These are phyloP conservation scores for Anguilla pacifica DNA, from an alignment of 2,797 vertebrate genomes.

Conservation along the genomic window DNA sequence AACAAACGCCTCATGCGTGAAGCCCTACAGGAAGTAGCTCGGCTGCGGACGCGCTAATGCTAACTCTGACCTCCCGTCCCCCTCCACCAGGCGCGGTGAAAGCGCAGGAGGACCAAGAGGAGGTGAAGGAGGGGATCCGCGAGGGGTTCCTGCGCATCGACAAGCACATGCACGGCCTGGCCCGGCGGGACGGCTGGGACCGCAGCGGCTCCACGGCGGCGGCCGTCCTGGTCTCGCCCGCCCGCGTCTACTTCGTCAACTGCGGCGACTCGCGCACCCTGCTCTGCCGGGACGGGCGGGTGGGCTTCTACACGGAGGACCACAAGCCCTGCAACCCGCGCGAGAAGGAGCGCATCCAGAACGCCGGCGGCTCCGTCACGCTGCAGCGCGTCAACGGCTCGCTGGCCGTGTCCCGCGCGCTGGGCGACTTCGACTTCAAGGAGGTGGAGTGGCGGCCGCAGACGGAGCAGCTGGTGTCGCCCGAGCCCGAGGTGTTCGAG, in stretches of 20 bases:
- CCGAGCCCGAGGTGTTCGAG: slow-evolving; percentile 80
- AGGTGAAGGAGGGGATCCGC: slow-evolving; percentile 73
- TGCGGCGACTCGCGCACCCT: slow-evolving; percentile 78
- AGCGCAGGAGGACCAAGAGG: slow-evolving; percentile 61
- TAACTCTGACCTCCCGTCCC: background rate
- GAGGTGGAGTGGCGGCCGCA: slow-evolving; percentile 77
- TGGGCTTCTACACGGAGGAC: slow-evolving; percentile 82
- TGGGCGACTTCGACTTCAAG: slow-evolving; percentile 84
- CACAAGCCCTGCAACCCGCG: slow-evolving; percentile 78
- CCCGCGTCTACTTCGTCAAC: slow-evolving; percentile 77
- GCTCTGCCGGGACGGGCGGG: slow-evolving; percentile 65
- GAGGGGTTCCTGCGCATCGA: slow-evolving; percentile 74
- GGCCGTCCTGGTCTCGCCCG: slow-evolving; percentile 68
- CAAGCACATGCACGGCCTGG: slow-evolving; percentile 69
- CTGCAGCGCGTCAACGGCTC: slow-evolving; percentile 80
- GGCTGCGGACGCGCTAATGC: background rate
- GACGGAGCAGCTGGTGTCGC: slow-evolving; percentile 80
- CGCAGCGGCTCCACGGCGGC: slow-evolving; percentile 71
- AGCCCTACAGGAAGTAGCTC: background rate
- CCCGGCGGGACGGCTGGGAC: slow-evolving; percentile 68
- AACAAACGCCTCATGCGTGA: background rate
- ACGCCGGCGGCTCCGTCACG: slow-evolving; percentile 77
- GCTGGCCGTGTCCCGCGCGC: slow-evolving; percentile 77
- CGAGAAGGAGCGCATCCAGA: slow-evolving; percentile 81
- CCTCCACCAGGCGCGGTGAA: slow-evolving; percentile 56